Evolutionary conservation across 64 coral and sea anemone species (phyloP).

Genomic region (Stylophora pistillata): DNA sequence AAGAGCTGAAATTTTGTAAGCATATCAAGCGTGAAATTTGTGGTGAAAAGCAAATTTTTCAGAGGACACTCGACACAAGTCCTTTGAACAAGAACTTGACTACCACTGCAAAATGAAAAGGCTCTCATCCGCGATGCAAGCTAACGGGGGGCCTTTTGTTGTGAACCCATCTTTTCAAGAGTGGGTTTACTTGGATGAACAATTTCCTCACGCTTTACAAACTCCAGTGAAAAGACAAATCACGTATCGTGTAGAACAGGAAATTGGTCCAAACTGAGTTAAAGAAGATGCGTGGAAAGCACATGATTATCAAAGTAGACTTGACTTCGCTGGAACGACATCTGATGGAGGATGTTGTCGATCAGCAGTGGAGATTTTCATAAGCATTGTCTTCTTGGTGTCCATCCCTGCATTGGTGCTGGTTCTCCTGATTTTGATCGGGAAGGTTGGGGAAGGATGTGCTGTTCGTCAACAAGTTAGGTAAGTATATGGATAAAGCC

Average conservation of each 20-base stretch:
- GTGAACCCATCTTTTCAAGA: not conserved
- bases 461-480: too few species aligned
- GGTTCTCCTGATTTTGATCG: not conserved
- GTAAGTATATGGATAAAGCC: too few species aligned
- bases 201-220: not conserved
- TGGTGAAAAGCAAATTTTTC: too few species aligned
- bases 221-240: not conserved
- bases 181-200: not conserved
- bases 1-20: too few species aligned
- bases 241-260: not conserved
- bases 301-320: too few species aligned
- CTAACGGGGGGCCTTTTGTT: not conserved
- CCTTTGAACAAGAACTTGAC: too few species aligned
- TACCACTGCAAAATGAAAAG: too few species aligned
- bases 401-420: not conserved
- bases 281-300: not conserved
- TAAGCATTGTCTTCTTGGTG: not conserved
- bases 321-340: not conserved
- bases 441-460: not conserved
- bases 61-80: too few species aligned
- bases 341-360: too few species aligned
- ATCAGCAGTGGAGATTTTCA: not conserved
- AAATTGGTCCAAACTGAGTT: not conserved
- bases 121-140: not conserved
- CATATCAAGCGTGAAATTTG: too few species aligned